A percentile compares a stretch with the other conserved stretches of the same genome.
Evolutionary conservation across 2,888 invertebrate species (phyloP).

Genomic region (Phragmatobia fuliginosa): DNA sequence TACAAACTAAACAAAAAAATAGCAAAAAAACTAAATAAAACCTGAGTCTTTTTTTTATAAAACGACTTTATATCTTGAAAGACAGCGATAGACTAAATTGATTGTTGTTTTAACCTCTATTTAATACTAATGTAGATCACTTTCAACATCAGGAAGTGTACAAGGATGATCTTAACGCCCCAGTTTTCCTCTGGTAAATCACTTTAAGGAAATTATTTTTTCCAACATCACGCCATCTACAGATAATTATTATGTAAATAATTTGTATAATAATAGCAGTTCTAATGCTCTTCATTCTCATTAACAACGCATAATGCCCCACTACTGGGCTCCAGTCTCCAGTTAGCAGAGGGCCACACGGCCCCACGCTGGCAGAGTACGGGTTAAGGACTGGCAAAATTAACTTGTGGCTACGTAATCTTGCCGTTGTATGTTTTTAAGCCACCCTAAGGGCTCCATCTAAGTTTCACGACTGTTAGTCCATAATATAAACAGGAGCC

Average conservation of each 20-base stretch:
- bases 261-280: neutral
- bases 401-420: too few relatives aligned
- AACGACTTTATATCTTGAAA: conserved; percentile 6
- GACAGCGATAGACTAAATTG: conserved; percentile 7
- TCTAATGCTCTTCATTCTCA: too few relatives aligned
- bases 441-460: too few relatives aligned
- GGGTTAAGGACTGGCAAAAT: too few relatives aligned
- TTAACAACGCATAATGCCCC: too few relatives aligned
- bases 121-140: conserved; percentile 12
- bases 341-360: too few relatives aligned
- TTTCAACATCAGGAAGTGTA: conserved; percentile 22
- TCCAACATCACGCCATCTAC: neutral
- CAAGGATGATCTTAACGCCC: conserved; percentile 2
- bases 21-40: neutral
- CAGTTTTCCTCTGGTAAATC: conserved; percentile 15
- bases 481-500: too few relatives aligned
- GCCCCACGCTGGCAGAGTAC: too few relatives aligned
- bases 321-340: too few relatives aligned
- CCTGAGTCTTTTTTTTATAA: neutral
- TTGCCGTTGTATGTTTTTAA: too few relatives aligned
- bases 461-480: too few relatives aligned
- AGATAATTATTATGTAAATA: neutral
- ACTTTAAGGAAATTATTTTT: conserved; percentile 15
- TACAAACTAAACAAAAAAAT: neutral
- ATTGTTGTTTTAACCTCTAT: neutral